These are phyloP conservation scores for Pocillopora meandrina DNA, from an alignment of 92 coral and sea anemone genomes.

Conservation along the genomic window DNA sequence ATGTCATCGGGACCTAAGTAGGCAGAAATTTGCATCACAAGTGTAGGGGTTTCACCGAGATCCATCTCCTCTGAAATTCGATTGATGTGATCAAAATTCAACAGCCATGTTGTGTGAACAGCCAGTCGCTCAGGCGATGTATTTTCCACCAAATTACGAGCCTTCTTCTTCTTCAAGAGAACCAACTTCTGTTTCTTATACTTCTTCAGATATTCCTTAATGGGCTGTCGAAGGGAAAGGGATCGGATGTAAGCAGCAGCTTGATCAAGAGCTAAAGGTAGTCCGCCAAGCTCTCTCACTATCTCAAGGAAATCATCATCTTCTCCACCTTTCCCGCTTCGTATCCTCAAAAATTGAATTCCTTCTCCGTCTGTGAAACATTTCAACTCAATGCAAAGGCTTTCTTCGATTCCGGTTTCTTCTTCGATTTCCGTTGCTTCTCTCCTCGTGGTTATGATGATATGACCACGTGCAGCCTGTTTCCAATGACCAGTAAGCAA, in stretches of 20 bases:
- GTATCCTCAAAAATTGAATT: conserved; percentile 52
- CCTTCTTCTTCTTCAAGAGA: conserved; percentile 62
- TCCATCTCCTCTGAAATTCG: conserved; percentile 42
- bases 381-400: conserved; percentile 56
- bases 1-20: conserved; percentile 81
- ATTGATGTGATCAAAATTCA: conserved; percentile 70
- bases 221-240: conserved; percentile 17
- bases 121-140: conserved; percentile 70
- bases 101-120: conserved; percentile 81
- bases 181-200: conserved; percentile 54
- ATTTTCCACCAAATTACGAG: conserved; percentile 45
- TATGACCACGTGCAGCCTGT: conserved; percentile 62
- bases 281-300: conserved; percentile 73
- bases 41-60: conserved; percentile 51
- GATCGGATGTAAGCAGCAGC: conserved; percentile 75
- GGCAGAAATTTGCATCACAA: conserved; percentile 74
- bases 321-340: conserved; percentile 34
- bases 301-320: conserved; percentile 35
- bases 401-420: conserved; percentile 56
- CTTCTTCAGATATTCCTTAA: conserved; percentile 59
- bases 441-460: conserved; percentile 80
- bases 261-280: conserved; percentile 89
- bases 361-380: conserved; percentile 64
- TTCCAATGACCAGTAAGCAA: conserved; percentile 78
- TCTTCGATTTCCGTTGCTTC: conserved; percentile 56